These are phyloP conservation scores for Mus spicilegus DNA, from an alignment of 2,113 vertebrate species.

Conservation along the genomic window DNA sequence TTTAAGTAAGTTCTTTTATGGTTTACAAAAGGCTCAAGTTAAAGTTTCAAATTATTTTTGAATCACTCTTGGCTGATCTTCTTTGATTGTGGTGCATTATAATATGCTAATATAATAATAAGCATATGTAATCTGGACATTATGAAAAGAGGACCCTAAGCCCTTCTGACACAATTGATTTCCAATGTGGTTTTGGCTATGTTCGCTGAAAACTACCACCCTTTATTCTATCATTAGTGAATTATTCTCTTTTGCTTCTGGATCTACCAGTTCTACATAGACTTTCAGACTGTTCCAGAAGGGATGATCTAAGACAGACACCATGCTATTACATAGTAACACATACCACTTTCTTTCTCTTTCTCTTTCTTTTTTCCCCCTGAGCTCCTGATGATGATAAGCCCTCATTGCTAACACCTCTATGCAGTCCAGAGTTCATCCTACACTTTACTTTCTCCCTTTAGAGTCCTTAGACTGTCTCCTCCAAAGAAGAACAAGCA, in stretches of 20 bases:
- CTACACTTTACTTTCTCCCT: neutral
- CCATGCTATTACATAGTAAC: neutral
- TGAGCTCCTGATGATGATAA: neutral
- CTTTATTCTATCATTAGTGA: neutral
- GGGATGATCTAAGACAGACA: neutral
- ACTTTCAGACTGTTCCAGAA: neutral
- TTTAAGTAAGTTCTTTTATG: neutral
- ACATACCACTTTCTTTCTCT: neutral
- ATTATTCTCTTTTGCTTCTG: neutral
- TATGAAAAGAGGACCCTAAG: neutral
- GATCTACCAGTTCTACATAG: neutral
- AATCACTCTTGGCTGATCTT: neutral
- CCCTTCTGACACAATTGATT: neutral
- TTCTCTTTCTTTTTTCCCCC: neutral
- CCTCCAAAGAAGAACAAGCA: neutral
- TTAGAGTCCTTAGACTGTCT: neutral
- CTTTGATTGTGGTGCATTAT: neutral
- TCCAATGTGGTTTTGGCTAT: neutral
- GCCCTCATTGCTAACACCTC: neutral
- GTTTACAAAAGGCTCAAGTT: conserved; percentile 19
- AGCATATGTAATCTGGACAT: neutral
- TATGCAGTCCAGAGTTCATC: neutral
- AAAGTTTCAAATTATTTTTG: conserved; percentile 31
- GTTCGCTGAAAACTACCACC: neutral
- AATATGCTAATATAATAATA: neutral